Evolutionary conservation across 2,113 vertebrate species (phyloP).

Genomic region (Cavia aperea): DNA sequence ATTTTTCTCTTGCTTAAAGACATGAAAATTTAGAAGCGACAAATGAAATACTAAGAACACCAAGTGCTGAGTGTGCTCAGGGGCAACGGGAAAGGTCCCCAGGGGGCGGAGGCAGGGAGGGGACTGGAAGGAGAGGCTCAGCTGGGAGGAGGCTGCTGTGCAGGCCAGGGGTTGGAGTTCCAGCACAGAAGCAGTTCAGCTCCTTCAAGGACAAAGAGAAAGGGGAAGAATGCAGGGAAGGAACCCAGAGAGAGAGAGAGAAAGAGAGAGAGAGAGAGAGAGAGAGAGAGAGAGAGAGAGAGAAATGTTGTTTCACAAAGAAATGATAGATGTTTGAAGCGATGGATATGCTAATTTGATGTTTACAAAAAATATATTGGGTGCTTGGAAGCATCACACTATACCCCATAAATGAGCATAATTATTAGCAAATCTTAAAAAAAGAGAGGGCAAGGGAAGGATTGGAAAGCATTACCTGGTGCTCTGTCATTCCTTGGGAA

Average conservation of each 20-base stretch:
- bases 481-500: background rate
- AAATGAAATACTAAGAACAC: background rate
- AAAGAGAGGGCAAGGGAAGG: background rate
- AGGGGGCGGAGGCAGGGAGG: background rate
- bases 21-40: background rate
- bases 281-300: background rate
- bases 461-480: background rate
- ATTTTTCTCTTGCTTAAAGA: slow-evolving; percentile 10
- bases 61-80: slow-evolving; percentile 1
- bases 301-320: background rate
- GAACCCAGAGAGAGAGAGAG: background rate
- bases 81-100: background rate
- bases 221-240: background rate
- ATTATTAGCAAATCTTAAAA: background rate
- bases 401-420: background rate
- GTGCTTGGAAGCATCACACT: background rate
- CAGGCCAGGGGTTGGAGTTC: background rate
- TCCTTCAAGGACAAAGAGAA: background rate
- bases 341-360: background rate
- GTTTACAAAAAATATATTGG: background rate
- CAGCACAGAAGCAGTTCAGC: background rate
- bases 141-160: background rate
- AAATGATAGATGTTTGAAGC: background rate
- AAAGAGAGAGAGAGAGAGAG: background rate
- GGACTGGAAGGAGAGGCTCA: too few relatives aligned